A percentile compares a stretch with the other conserved stretches of the same genome.
Conservation (phyloP, 2,113 vertebrate species). For the Nothocercus nigrocapillus region DNA sequence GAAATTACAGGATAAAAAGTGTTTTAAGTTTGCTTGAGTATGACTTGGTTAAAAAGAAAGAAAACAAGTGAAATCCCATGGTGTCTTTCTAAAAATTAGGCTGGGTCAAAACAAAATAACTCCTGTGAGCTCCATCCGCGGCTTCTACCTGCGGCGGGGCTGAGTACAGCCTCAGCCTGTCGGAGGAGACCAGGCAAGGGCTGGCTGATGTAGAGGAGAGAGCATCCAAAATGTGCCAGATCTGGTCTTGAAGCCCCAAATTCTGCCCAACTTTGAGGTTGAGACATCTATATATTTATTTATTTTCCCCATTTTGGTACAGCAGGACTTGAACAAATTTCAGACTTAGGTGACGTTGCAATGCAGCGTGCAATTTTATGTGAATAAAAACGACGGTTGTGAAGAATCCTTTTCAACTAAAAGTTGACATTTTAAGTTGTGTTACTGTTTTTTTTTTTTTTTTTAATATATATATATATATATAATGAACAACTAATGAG, state of each 20-base stretch:
- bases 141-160: background rate
- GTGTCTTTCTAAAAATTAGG: background rate
- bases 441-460: too few relatives aligned
- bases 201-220: fast-evolving
- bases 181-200: background rate
- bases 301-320: background rate
- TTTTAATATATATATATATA: too few relatives aligned
- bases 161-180: background rate
- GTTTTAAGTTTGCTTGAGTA: background rate
- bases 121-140: background rate
- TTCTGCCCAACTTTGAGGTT: background rate
- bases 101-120: background rate
- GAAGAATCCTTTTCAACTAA: background rate
- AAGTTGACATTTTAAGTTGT: background rate
- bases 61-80: background rate
- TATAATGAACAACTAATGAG: too few relatives aligned
- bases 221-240: fast-evolving
- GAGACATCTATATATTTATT: background rate
- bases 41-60: background rate
- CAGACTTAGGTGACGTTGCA: background rate
- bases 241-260: background rate
- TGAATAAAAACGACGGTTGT: background rate
- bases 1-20: background rate
- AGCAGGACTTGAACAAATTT: background rate
- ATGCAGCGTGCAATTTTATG: background rate